Evolutionary conservation across 1,140 invertebrate species (phyloP), one percentile per base, ranked within the genome.

Genomic region (Ylistrum balloti): DNA sequence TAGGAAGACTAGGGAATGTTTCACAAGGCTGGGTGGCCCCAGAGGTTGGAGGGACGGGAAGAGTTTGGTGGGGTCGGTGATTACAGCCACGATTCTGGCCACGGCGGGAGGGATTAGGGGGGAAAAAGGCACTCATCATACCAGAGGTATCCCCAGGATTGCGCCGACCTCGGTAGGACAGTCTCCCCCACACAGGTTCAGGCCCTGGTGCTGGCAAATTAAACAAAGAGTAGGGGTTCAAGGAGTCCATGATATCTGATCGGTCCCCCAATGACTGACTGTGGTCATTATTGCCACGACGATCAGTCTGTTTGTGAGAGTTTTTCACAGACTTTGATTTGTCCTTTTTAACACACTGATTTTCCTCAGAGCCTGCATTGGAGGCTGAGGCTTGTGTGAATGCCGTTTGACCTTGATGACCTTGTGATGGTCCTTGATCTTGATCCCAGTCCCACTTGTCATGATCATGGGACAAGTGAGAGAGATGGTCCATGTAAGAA

Each of bases 181-280:
- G 56, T 28, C 56, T 22, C 5, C n/a, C 56, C 56, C 56, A 74
- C 56, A 74, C 56, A 1, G 56, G 56, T 74, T 74, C 56, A 74
- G 56, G 56, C 22, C 56, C 41, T 87, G 90, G 86, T 20, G 74
- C 87, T 5, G 94, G 94, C 10, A 95, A 89, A 88, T 95, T 95
- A 86, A 95, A 95, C 15, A 95, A 86, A 0, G 94, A 91, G 86
- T 95, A 95, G 5, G 94, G 94, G 89, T 95, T 94, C 33, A 93
- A 33, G 0, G 94, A 92, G 38, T 95, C 93, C 88, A 32, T 90
- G 74, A 35, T 88, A 85, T 28, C 88, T 88, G 56, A 87, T 89
- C 90, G 87, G 87, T 92, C 89, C 13, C 86, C 89, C 88, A 90
- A 87, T 32, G 88, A 33, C 28, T 35, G 48, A 38, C 90, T 86